These are phyloP conservation scores for Leptinotarsa defecta DNA, from an alignment of 1,140 invertebrate species.

Conservation along the genomic window DNA sequence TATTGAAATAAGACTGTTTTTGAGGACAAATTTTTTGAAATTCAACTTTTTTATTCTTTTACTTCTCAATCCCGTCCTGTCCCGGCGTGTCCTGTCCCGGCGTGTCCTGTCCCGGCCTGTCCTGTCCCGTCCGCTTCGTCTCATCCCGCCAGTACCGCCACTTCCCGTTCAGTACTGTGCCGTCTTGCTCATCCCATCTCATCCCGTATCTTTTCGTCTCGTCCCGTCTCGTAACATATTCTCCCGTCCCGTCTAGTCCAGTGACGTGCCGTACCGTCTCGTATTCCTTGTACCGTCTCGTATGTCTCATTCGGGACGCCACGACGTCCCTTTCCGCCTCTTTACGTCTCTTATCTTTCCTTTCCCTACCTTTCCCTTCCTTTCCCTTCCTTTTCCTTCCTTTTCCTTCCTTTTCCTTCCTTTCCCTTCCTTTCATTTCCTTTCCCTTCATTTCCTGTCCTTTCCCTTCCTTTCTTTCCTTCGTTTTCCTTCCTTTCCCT, in stretches of 20 bases:
- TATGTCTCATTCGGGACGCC: neutral
- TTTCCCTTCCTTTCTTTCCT: neutral
- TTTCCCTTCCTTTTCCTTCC: neutral
- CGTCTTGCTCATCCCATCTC: neutral
- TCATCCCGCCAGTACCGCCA: neutral
- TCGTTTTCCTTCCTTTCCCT: neutral
- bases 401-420: neutral
- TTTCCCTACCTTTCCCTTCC: no score
- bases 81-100: neutral
- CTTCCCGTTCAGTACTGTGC: neutral
- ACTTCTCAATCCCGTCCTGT: neutral
- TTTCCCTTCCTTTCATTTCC: accelerated
- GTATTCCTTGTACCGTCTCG: neutral
- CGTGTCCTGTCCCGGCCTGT: neutral
- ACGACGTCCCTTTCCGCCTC: neutral
- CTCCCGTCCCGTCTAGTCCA: neutral
- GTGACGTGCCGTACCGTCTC: neutral
- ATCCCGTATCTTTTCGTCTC: neutral
- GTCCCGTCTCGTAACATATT: neutral
- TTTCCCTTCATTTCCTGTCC: accelerated
- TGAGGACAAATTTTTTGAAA: no score
- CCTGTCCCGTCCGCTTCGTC: neutral
- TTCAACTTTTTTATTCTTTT: no score
- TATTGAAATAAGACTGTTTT: no score
- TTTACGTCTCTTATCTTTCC: neutral